Conservation (phyloP, 2,113 vertebrate genomes). For the Willisornis vidua region DNA sequence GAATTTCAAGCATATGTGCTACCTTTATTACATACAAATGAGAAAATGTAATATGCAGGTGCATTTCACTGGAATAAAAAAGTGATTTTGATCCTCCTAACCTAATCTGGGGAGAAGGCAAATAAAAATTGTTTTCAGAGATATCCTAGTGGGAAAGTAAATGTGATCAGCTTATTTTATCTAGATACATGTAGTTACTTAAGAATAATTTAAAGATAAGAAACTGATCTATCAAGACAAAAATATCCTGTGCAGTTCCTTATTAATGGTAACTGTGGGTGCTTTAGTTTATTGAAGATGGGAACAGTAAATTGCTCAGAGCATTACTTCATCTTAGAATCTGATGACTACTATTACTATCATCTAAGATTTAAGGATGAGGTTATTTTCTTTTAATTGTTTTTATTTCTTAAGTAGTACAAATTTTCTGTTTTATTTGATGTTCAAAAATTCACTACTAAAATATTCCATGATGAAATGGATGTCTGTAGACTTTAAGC, state of each 20-base stretch:
- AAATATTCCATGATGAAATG: neutral
- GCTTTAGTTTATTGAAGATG: neutral
- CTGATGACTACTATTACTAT: neutral
- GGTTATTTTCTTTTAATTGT: neutral
- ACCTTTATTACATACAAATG: neutral
- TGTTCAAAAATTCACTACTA: neutral
- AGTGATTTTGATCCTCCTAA: neutral
- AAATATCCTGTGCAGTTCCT: neutral
- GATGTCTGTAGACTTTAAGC: neutral
- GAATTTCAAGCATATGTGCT: neutral
- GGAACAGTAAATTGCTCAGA: neutral
- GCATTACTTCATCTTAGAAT: neutral
- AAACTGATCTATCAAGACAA: neutral
- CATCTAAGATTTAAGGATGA: neutral
- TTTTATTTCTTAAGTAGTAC: neutral
- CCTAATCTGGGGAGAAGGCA: neutral
- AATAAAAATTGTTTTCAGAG: neutral
- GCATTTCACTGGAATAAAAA: neutral
- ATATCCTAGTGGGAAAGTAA: neutral
- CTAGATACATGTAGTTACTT: neutral
- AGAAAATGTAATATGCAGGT: neutral
- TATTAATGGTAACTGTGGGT: neutral
- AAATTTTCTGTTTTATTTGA: neutral
- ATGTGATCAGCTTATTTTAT: neutral
- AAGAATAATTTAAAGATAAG: constrained; percentile 24